Evolutionary conservation across 2,888 invertebrate genomes (phyloP).

Genomic region (Crepidodera aurea): DNA sequence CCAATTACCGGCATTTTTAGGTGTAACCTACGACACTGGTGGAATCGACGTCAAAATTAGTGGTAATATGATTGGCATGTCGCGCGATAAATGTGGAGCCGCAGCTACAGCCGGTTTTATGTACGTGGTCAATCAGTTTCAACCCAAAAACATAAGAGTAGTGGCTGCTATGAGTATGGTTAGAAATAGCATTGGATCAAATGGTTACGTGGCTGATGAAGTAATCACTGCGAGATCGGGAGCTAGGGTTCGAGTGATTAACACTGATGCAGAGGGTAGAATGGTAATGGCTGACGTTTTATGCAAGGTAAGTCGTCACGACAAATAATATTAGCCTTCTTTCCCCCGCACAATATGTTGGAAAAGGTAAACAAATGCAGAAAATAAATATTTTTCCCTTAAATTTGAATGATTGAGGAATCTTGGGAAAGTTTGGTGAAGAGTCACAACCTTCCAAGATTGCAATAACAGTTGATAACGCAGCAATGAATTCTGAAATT

Average conservation of each 20-base stretch:
- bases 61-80: conserved; percentile 87
- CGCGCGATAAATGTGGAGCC: conserved; percentile 94
- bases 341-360: no score
- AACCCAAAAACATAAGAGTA: conserved; percentile 79
- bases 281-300: conserved; percentile 93
- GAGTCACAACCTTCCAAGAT: no score
- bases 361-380: no score
- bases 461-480: no score
- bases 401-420: no score
- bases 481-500: no score
- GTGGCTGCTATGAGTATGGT: conserved; percentile 85
- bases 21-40: conserved; percentile 89
- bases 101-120: conserved; percentile 93
- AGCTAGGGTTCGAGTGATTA: conserved; percentile 84
- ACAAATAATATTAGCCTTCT: no score
- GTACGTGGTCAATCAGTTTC: conserved; percentile 71
- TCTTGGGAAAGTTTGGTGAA: no score
- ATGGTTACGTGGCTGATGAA: conserved; percentile 91
- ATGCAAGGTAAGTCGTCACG: conserved; percentile 75
- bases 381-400: no score
- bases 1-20: conserved; percentile 27
- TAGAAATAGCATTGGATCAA: conserved; percentile 89
- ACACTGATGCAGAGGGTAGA: conserved; percentile 96
- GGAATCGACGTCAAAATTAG: conserved; percentile 85
- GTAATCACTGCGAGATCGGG: conserved; percentile 85